Evolutionary conservation across 1,140 invertebrate species (phyloP).

Genomic region (Meloidogyne exigua): DNA sequence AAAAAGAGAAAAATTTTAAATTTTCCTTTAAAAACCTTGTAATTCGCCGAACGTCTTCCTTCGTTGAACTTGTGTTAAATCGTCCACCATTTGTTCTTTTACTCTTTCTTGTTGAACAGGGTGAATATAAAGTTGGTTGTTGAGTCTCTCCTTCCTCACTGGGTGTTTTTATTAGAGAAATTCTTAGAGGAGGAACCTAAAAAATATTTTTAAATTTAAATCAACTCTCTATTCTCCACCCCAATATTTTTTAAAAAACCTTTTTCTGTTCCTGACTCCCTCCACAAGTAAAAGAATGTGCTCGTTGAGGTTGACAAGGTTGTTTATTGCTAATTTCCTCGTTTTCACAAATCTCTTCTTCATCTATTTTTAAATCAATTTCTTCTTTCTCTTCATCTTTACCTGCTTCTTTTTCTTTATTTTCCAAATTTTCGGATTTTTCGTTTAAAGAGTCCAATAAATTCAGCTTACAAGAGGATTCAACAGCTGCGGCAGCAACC

Average conservation of each 20-base stretch:
- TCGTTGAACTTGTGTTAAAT: slow-evolving; percentile 4
- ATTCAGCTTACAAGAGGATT: not conserved
- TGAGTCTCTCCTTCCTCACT: slow-evolving; percentile 27
- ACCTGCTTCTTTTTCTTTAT: slow-evolving; percentile 19
- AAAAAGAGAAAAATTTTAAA: not conserved
- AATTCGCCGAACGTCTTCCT: slow-evolving; percentile 26
- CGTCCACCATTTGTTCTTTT: slow-evolving; percentile 7
- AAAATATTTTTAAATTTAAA: not conserved
- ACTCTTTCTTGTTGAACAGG: not conserved
- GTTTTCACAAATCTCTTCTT: slow-evolving; percentile 9
- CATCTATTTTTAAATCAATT: not conserved
- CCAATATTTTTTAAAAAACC: slow-evolving; percentile 4
- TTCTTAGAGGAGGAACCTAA: slow-evolving; percentile 34
- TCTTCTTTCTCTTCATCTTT: slow-evolving; percentile 8
- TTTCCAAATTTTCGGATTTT: not conserved
- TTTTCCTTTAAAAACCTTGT: slow-evolving; percentile 13
- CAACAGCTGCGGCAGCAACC: slow-evolving; percentile 29
- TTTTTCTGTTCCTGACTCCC: slow-evolving; percentile 21
- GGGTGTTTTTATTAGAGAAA: slow-evolving; percentile 33
- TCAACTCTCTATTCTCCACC: not conserved
- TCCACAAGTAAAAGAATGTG: slow-evolving; percentile 6
- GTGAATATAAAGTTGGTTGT: slow-evolving; percentile 6
- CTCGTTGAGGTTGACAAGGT: not conserved
- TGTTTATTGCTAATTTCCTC: slow-evolving; percentile 1
- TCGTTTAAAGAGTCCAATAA: not conserved